These are phyloP conservation scores for Bufotes viridis DNA, from an alignment of 2,797 vertebrate genomes.

Conservation along the genomic window DNA sequence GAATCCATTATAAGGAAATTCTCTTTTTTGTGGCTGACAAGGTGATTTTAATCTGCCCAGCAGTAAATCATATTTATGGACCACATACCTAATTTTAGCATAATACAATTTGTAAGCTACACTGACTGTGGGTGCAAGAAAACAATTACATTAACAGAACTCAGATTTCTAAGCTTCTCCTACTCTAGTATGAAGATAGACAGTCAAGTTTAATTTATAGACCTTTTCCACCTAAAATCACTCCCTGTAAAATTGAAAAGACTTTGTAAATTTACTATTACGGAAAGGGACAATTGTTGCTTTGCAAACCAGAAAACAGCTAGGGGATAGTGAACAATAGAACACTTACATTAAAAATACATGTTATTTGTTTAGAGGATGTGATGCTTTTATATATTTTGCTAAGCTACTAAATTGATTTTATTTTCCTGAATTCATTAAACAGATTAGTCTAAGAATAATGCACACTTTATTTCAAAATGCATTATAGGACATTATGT, in stretches of 20 bases:
- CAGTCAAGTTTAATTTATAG: constrained; percentile 40
- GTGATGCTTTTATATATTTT: constrained; percentile 19
- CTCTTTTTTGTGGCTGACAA: background rate
- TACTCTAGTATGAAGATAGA: background rate
- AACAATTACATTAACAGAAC: constrained; percentile 20
- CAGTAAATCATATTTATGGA: background rate
- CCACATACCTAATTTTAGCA: background rate
- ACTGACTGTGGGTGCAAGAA: background rate
- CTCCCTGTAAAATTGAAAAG: constrained; percentile 33
- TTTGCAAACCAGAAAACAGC: constrained; percentile 15
- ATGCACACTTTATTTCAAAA: constrained; percentile 33
- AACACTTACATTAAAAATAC: constrained; percentile 53
- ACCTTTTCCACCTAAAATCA: background rate
- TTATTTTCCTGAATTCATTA: constrained; percentile 60
- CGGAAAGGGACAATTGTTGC: constrained; percentile 30
- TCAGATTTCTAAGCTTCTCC: background rate
- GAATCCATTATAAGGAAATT: background rate
- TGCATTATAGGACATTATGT: constrained; percentile 26
- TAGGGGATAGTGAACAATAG: background rate
- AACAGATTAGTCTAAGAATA: constrained; percentile 55
- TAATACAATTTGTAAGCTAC: background rate
- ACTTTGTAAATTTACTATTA: constrained; percentile 24
- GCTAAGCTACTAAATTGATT: constrained; percentile 57
- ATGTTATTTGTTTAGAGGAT: constrained; percentile 52
- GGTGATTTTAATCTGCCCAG: background rate